phyloP scores from a whole-genome alignment of 2,113 vertebrate species.

The Malurus elegans region DNA sequence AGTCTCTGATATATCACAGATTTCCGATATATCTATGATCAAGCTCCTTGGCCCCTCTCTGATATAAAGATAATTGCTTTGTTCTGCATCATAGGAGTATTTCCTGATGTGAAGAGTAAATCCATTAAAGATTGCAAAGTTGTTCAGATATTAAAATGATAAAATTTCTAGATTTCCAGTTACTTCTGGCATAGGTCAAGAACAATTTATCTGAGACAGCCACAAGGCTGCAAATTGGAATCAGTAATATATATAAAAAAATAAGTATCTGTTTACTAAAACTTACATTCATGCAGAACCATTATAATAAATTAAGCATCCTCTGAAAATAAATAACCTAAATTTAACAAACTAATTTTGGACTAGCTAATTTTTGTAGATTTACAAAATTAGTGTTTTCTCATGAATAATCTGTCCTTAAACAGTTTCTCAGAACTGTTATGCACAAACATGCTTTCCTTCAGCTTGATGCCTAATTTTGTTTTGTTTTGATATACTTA shows the following conservation, averaged over 20 bases:
- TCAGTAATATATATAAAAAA: background rate
- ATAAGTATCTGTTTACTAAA: background rate
- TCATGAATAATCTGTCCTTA: background rate
- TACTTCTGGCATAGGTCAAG: background rate
- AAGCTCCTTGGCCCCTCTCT: background rate
- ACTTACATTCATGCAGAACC: background rate
- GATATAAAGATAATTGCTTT: slow-evolving; percentile 15
- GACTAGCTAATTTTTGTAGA: background rate
- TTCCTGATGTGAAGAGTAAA: slow-evolving; percentile 23
- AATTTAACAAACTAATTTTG: background rate
- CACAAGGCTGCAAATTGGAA: background rate
- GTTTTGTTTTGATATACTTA: background rate
- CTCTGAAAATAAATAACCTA: background rate
- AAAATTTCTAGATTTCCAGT: background rate
- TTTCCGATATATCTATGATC: background rate
- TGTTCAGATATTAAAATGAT: background rate
- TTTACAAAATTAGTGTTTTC: background rate
- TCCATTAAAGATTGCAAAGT: background rate
- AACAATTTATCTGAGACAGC: background rate
- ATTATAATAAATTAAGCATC: background rate
- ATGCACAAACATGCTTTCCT: background rate
- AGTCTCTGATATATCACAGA: background rate
- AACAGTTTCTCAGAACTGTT: background rate
- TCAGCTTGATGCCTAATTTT: background rate
- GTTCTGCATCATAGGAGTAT: slow-evolving; percentile 11